Conservation (phyloP, 1,140 invertebrate genomes). For the Panagrolaimus sp. region DNA sequence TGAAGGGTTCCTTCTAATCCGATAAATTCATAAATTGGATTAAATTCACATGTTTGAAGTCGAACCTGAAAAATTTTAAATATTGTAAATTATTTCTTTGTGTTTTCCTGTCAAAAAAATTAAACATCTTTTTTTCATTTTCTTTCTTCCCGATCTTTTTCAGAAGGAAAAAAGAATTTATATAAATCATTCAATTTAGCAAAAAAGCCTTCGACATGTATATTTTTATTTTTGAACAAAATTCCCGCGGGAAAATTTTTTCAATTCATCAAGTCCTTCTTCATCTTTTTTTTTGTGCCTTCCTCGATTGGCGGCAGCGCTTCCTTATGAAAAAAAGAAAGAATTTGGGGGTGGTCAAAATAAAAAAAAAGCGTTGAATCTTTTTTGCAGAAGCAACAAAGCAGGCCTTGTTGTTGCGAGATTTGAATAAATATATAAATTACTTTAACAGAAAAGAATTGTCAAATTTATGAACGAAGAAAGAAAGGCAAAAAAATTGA, state of each 20-base stretch:
- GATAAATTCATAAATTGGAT: slow-evolving; percentile 5
- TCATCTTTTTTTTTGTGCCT: no score
- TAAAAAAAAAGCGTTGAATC: no score
- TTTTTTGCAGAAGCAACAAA: background rate
- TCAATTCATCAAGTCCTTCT: slow-evolving; percentile 6
- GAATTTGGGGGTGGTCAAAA: no score
- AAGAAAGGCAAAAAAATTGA: no score
- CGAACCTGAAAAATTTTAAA: slow-evolving; percentile 16
- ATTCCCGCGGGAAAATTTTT: no score
- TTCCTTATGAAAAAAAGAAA: background rate
- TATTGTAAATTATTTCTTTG: background rate
- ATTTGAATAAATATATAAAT: no score
- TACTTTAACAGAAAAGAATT: no score
- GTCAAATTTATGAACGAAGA: no score
- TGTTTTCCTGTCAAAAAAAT: background rate
- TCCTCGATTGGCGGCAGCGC: background rate
- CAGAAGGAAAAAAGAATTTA: background rate
- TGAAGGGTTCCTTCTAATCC: slow-evolving; percentile 1
- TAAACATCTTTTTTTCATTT: slow-evolving; percentile 3
- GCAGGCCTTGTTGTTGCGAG: no score
- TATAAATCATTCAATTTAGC: slow-evolving; percentile 19
- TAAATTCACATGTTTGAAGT: slow-evolving; percentile 13
- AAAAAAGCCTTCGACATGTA: background rate
- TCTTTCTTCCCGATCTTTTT: background rate
- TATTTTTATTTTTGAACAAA: no score